These are phyloP conservation scores for Semotilus atromaculatus DNA, from an alignment of 2,797 vertebrate genomes.

Conservation along the genomic window DNA sequence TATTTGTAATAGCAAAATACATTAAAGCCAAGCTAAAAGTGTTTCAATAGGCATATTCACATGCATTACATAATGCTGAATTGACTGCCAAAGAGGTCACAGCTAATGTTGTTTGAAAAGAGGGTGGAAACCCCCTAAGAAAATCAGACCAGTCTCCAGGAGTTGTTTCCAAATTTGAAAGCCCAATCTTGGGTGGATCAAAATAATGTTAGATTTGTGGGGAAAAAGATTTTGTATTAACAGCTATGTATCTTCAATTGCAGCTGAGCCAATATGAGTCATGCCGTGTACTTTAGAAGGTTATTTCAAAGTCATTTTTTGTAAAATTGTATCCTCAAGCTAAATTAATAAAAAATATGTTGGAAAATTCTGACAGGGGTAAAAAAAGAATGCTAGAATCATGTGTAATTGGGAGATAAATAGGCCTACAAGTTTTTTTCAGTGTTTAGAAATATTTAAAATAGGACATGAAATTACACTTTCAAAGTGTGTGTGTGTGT, in stretches of 20 bases:
- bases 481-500: neutral
- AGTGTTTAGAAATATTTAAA: neutral
- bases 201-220: constrained; percentile 49
- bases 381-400: neutral
- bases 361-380: neutral
- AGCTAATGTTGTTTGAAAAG: constrained; percentile 67
- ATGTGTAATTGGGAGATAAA: neutral
- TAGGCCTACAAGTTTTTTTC: neutral
- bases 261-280: constrained; percentile 17
- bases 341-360: neutral
- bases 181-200: constrained; percentile 63
- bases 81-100: constrained; percentile 64
- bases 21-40: constrained; percentile 43
- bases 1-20: constrained; percentile 32
- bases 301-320: constrained; percentile 11
- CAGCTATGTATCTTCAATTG: neutral
- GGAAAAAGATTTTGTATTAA: constrained; percentile 13
- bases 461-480: neutral
- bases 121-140: constrained; percentile 62
- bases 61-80: constrained; percentile 72
- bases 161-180: constrained; percentile 69
- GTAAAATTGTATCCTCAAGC: neutral
- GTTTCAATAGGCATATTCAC: constrained; percentile 67
- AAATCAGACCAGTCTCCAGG: constrained; percentile 62
- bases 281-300: constrained; percentile 4